Base-by-base conservation (phyloP, 2,113 vertebrate species). In the Butorides virescens region DNA sequence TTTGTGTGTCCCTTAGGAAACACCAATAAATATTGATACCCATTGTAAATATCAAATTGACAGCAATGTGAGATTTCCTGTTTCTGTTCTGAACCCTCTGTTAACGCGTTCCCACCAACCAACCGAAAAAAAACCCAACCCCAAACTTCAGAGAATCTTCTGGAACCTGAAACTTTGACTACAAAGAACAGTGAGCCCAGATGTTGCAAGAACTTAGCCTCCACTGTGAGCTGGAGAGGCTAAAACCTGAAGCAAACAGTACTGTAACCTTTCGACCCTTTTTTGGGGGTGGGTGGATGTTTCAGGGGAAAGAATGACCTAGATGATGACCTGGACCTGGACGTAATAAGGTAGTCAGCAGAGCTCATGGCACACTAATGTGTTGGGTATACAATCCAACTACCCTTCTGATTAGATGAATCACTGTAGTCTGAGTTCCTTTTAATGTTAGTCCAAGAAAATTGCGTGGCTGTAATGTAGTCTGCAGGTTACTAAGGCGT, bases 381-480 rank as follows among this genome's bases (percentile, higher is more conserved):
- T 72, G 22, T 55, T 75, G 47, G 13, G 6, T 84, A 23, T 2
- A 2, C 19, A 61, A 6, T 39, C 47, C 7, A 23, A 7, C 52
- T 63, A 23, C 56, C 52, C 25, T 67, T 84, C 56, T n/a, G 68
- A 53, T 71, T 37, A 63, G 29, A 52, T 94, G 65, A 78, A 39
- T 88, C 37, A 4, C 15, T 47, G 29, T 67, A 37, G 36, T 34
- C n/a, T 19, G 32, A 46, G 39, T 21, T 89, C 8, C 21, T 75
- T 87, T 90, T 63, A 13, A 34, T 26, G 23, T 56, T n/a, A 72
- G 52, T 63, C 39, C 49, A 65, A 61, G 70, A 36, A 63, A 85
- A 37, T 12, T 34, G 14, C 0, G 0, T 53, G 21, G 14, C 66
- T 71, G 0, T 79, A 20, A 37, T 65, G 13, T 74, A 72, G 47